Base-by-base conservation (phyloP, 2,113 vertebrate genomes). In the Peucedramus taeniatus region DNA sequence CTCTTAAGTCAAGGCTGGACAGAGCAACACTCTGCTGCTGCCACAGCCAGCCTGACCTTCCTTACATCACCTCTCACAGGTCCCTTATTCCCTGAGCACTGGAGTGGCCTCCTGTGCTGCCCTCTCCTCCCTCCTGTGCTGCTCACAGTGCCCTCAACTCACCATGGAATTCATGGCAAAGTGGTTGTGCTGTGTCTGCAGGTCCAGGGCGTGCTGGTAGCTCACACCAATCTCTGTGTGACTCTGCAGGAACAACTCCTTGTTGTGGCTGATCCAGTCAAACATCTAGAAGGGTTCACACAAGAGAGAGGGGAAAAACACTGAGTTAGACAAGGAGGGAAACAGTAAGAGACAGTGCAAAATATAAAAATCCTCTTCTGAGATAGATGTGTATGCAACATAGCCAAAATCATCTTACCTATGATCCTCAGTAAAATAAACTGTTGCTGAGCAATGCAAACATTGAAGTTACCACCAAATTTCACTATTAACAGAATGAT, bases 121-220 rank as follows among this genome's bases (percentile, higher is more conserved):
- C 13, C 56, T 15, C 10, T 14, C 14, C 35, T 22, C 31, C 9
- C 27, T 44, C 60, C 13, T 8, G 2, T 1, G 0, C 45, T 16
- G 22, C 13, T 40, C 85, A 5, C n/a, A 24, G 16, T 0, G 45
- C 17, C 33, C 49, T 45, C 50, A 22, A 95, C 98, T 96, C 97
- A 99, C 99, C 99, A 99, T 99, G 74, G 99, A 99, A 97, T 99
- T 99, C 99, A 99, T 99, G 94, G 99, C 99, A 22, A 99, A 99
- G 98, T 99, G 99, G 97, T 99, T 99, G 98, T 99, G 99, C 92
- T 99, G 99, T 0, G 99, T 99, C 98, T 99, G 99, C 33, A 99
- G 99, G 97, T 99, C 99, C 33, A 99, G 98, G 22, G 99, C 99
- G 3, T 99, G 99, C 64, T 99, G 99, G 98, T 99, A 99, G 80